Evolutionary conservation across 2,113 vertebrate genomes (phyloP), one percentile per base, ranked within the genome.

Genomic region (Trogon surrucura): DNA sequence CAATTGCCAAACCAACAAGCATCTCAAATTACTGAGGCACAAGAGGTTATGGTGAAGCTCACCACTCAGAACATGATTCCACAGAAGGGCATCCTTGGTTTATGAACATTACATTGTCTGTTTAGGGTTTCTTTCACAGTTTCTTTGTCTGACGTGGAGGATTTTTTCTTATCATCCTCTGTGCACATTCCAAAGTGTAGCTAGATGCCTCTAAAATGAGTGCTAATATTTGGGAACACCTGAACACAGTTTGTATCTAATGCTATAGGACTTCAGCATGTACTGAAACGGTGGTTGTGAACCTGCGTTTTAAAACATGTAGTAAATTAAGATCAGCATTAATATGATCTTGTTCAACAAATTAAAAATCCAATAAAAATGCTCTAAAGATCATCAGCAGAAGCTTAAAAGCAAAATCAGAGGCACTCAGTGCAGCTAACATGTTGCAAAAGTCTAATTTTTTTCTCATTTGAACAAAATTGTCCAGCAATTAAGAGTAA

Each of bases 1-100:
- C 97, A 96, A 97, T 85, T 94, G 92, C 77, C 81, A 93, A 95
- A 87, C 41, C 73, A 90, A 95, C 75, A 82, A 81, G 66, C 19
- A 94, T 91, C 92, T 90, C 93, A 87, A 65, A 82, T 80, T 91
- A 89, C 91, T 61, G 45, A 80, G 22, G 44, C 0, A 0, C 47
- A 65, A 66, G 61, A 88, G 16, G 27, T 69, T 85, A 22, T 22
- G 11, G 58, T n/a, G 58, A 73, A 94, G 47, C 67, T 83, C 41
- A 72, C 2, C 20, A 54, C 58, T 38, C 54, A 82, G 53, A 80
- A 69, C 16, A 41, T 2, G 8, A 84, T 54, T 54, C 48, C 58
- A 69, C 19, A 83, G 34, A 90, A 80, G 21, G 29, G 41, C 21
- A 61, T 61, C 71, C 54, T 77, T 34, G 15, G 62, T 89, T 64